Evolutionary conservation across 2,113 vertebrate species (phyloP).

Genomic region (Amphiprion ocellaris): DNA sequence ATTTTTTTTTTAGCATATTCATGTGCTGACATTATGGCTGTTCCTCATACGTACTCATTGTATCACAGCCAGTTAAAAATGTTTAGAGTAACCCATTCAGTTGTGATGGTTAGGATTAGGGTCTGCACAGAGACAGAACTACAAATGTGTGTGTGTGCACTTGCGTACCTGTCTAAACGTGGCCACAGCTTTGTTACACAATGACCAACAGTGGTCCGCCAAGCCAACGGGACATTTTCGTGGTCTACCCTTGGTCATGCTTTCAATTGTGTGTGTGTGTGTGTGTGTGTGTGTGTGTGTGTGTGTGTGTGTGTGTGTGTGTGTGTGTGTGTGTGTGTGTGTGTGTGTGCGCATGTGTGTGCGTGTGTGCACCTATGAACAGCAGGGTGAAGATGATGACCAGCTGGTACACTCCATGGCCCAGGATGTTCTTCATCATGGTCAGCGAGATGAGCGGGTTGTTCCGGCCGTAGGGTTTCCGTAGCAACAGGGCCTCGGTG

Average conservation of each 20-base stretch:
- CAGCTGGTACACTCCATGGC: conserved; percentile 92
- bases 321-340: conserved; percentile 5
- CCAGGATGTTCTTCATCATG: conserved; percentile 96
- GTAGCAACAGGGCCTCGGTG: conserved; percentile 90
- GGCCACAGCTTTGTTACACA: no score
- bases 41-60: no score
- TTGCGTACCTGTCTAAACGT: no score
- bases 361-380: conserved; percentile 85
- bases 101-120: no score
- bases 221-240: background rate
- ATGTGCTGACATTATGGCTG: no score
- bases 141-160: no score
- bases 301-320: background rate
- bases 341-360: conserved; percentile 9
- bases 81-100: no score
- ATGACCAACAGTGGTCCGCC: background rate
- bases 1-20: no score
- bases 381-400: conserved; percentile 92
- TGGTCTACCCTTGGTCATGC: no score
- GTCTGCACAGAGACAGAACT: no score
- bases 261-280: background rate
- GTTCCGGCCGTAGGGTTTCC: conserved; percentile 93
- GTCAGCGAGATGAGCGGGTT: conserved; percentile 94
- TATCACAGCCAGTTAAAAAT: no score
- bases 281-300: conserved; percentile 11